Evolutionary conservation across 2,888 invertebrate species (phyloP), one percentile per base, ranked within the genome.

Genomic region (Rhingia campestris): DNA sequence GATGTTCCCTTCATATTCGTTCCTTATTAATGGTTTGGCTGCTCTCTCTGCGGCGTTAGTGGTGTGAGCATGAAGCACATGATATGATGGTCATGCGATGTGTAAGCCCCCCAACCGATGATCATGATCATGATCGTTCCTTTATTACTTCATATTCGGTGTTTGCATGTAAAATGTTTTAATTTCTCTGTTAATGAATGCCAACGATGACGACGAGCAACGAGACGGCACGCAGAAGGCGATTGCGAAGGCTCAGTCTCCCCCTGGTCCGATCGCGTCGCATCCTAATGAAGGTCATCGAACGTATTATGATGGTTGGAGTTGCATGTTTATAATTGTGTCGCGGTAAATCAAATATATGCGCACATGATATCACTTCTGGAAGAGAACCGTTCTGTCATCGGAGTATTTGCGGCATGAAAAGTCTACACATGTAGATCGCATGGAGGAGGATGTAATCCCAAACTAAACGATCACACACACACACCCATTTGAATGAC

Each of bases 101-200:
- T 82, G 77, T 77, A 77, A 47, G 64, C 59, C 69, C 70, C 32
- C 59, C 22, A 22, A 22, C 22, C 61, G 54, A 73, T 64, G 81
- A 77, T 77, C 72, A 54, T 54, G 51, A 59, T 43, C 58, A 47
- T 67, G 76, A 58, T 72, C 70, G 70, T 76, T 56, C 54, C 66
- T 81, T 81, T 77, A 81, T 81, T 77, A 72, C 77, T 81, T 66
- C 22, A 22, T 81, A 81, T 81, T 77, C 77, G 66, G 77, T 77
- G 81, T 77, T 81, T 66, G 77, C 81, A 81, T 81, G 81, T 81
- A 66, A 81, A 77, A 77, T 77, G 81, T 77, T 81, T 81, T 81
- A 77, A 81, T 77, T 81, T 77, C 70, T 72, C 67, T 81, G 77
- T 81, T 81, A 81, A 81, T 81, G 81, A 81, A 73, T 66, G 37